Percentiles rank a stretch among this genome's conserved stretches.
Evolutionary conservation across 2,888 invertebrate genomes (phyloP).

Genomic region (Drosophila leonis): DNA sequence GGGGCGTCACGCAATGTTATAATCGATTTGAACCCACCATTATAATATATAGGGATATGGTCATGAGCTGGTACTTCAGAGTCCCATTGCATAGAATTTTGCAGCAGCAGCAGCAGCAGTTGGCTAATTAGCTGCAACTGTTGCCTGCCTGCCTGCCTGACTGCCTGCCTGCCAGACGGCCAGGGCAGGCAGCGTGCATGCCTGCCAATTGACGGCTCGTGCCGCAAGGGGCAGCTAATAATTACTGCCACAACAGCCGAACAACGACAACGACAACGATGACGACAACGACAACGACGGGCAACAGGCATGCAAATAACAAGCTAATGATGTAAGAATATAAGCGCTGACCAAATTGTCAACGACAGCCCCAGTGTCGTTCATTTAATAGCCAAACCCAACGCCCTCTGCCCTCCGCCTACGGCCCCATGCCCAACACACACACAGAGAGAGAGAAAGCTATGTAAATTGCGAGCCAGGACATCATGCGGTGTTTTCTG

Average conservation of each 20-base stretch:
- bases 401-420: not conserved
- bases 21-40: conserved; percentile 81
- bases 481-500: conserved; percentile 79
- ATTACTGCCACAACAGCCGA: conserved; percentile 39
- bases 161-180: not conserved
- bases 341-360: conserved; percentile 79
- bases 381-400: conserved; percentile 42
- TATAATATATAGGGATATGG: conserved; percentile 48
- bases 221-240: conserved; percentile 62
- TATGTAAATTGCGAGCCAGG: conserved; percentile 42
- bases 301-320: conserved; percentile 70
- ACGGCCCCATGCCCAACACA: not conserved
- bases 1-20: conserved; percentile 59
- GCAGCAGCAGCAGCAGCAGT: conserved; percentile 62
- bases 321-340: conserved; percentile 77
- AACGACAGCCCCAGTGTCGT: conserved; percentile 58
- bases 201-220: conserved; percentile 69
- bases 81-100: conserved; percentile 55
- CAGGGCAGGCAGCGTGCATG: conserved; percentile 27
- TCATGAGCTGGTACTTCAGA: conserved; percentile 17
- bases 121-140: conserved; percentile 80
- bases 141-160: conserved; percentile 50
- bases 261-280: not conserved
- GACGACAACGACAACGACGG: conserved; percentile 10
- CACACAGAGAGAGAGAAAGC: not conserved